Conservation (phyloP, 1,140 invertebrate species). For the Adoxophyes honmai region DNA sequence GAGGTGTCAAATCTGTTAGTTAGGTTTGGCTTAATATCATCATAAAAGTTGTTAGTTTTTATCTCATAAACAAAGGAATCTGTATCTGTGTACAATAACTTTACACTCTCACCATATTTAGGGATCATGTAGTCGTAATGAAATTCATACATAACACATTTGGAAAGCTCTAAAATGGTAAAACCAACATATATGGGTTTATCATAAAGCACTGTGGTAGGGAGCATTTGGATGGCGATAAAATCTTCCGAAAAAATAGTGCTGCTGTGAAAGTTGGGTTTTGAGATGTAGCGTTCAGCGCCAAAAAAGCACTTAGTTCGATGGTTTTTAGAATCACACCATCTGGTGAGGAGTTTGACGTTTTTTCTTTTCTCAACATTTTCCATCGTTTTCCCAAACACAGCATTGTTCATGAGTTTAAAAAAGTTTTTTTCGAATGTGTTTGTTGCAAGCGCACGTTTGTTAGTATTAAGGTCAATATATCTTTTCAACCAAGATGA, state of each 20-base stretch:
- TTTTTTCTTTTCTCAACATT: conserved; percentile 67
- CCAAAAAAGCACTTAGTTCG: conserved; percentile 22
- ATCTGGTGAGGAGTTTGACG: conserved; percentile 48
- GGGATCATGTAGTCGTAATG: conserved; percentile 45
- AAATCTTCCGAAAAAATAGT: conserved; percentile 54
- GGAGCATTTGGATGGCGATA: conserved; percentile 49
- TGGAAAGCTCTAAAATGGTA: conserved; percentile 56
- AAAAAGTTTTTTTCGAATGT: conserved; percentile 76
- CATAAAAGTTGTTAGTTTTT: conserved; percentile 57
- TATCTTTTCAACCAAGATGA: conserved; percentile 67
- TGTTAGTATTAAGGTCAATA: conserved; percentile 66
- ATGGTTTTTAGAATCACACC: conserved; percentile 44
- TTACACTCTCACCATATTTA: conserved; percentile 22
- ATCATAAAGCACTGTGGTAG: conserved; percentile 44
- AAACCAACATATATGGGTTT: conserved; percentile 67
- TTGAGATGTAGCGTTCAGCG: conserved; percentile 45
- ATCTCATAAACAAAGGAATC: conserved; percentile 63
- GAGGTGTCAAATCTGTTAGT: conserved; percentile 41
- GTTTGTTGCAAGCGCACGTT: conserved; percentile 50
- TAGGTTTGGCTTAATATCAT: conserved; percentile 49
- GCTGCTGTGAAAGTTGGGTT: conserved; percentile 55
- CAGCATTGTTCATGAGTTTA: conserved; percentile 73
- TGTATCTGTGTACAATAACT: conserved; percentile 55
- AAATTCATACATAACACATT: conserved; percentile 42
- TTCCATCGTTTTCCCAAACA: conserved; percentile 75